These are phyloP conservation scores for Zaprionus taronus DNA, from an alignment of 1,140 invertebrate genomes.

Conservation along the genomic window DNA sequence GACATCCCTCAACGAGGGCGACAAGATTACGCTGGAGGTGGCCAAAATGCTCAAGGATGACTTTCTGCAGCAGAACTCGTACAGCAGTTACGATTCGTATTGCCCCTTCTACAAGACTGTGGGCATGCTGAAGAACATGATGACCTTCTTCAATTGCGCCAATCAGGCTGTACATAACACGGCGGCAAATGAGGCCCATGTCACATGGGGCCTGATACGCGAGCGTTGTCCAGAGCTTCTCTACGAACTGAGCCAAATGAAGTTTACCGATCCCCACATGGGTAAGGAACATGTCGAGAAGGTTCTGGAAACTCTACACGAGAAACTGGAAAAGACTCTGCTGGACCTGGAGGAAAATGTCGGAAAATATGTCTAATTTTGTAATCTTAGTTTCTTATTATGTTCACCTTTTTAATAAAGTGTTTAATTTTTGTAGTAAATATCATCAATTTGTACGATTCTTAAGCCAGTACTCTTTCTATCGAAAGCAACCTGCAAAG, in stretches of 20 bases:
- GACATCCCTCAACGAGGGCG: slow-evolving; percentile 87
- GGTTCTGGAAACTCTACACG: slow-evolving; percentile 13
- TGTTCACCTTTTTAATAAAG: background rate
- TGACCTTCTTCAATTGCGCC: slow-evolving; percentile 55
- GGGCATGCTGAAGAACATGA: slow-evolving; percentile 74
- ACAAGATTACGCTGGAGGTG: slow-evolving; percentile 77
- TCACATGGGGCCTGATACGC: slow-evolving; percentile 73
- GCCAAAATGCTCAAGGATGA: slow-evolving; percentile 78
- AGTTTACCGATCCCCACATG: slow-evolving; percentile 55
- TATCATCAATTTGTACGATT: too few relatives aligned
- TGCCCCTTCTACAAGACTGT: slow-evolving; percentile 81
- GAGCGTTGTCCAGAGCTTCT: slow-evolving; percentile 36
- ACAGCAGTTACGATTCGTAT: slow-evolving; percentile 65
- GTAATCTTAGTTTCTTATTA: background rate
- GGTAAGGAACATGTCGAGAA: slow-evolving; percentile 28
- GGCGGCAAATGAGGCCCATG: slow-evolving; percentile 40
- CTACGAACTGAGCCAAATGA: slow-evolving; percentile 74
- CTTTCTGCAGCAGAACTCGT: slow-evolving; percentile 80
- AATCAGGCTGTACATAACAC: slow-evolving; percentile 47
- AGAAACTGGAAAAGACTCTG: slow-evolving; percentile 11
- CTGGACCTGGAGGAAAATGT: slow-evolving; percentile 49
- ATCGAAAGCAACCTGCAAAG: too few relatives aligned
- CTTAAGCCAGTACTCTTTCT: too few relatives aligned
- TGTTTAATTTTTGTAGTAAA: background rate
- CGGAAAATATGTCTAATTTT: background rate